phyloP scores from a whole-genome alignment of 2,797 vertebrate genomes.

The Falco biarmicus region DNA sequence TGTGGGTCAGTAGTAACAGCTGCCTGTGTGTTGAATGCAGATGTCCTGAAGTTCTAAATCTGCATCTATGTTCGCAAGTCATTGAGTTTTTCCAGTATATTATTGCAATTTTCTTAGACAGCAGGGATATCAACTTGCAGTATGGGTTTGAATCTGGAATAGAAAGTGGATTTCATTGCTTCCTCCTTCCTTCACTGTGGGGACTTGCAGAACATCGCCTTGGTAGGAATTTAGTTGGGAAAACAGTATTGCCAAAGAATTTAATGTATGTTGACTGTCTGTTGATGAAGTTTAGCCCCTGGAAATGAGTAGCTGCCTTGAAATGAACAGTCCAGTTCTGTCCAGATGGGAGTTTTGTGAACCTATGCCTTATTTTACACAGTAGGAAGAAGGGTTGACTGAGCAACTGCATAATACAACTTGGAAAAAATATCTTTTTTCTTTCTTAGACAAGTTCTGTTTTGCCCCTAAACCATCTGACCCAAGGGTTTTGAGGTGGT shows the following conservation, averaged over 20 bases:
- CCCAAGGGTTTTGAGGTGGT: neutral
- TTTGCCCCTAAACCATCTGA: neutral
- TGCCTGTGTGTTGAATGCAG: neutral
- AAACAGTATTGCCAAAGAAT: neutral
- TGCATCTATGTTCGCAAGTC: neutral
- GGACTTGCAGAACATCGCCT: neutral
- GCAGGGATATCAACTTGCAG: neutral
- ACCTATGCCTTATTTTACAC: neutral
- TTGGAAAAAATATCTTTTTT: neutral
- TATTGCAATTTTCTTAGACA: neutral
- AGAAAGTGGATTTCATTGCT: neutral
- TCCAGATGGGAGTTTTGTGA: neutral
- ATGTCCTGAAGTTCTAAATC: neutral
- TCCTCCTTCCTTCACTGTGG: neutral
- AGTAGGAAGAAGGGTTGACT: neutral
- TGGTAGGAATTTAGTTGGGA: neutral
- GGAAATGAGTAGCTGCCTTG: neutral
- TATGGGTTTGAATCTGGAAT: neutral
- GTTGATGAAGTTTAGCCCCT: neutral
- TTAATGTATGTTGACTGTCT: neutral
- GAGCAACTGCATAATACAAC: neutral
- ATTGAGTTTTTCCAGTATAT: neutral
- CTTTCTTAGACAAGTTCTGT: neutral
- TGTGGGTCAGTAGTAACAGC: neutral
- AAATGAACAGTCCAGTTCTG: neutral